Evolutionary conservation across 2,888 invertebrate genomes (phyloP).

Genomic region (Drosophila nigricruria): DNA sequence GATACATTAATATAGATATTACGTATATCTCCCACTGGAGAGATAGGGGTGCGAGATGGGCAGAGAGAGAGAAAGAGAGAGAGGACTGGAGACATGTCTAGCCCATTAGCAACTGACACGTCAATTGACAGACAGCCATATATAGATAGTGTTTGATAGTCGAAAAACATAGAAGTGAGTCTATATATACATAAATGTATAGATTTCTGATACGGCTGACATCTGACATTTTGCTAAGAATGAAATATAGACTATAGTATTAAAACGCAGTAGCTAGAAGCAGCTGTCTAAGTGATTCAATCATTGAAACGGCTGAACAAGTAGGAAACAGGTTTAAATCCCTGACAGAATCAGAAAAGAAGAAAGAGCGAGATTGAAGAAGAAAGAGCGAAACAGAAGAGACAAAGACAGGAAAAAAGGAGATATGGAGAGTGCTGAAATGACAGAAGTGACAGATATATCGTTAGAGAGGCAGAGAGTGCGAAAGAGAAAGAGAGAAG

Average conservation of each 20-base stretch:
- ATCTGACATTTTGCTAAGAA: not conserved
- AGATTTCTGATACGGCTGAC: not conserved
- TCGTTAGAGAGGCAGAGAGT: not conserved
- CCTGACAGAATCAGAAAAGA: not conserved
- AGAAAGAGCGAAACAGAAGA: not conserved
- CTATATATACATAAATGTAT: not conserved
- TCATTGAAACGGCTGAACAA: not conserved
- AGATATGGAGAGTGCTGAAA: not conserved
- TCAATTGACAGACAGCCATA: constrained; percentile 9
- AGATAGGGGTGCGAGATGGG: too few species aligned
- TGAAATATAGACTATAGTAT: not conserved
- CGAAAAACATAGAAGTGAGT: not conserved
- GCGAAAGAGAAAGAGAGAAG: not conserved
- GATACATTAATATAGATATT: too few species aligned
- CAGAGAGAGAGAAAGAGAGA: not conserved
- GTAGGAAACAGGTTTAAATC: not conserved
- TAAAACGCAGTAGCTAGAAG: not conserved
- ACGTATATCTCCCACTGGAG: too few species aligned
- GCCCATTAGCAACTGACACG: constrained; percentile 11
- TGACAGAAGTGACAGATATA: not conserved
- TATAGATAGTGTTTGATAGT: not conserved
- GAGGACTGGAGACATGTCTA: not conserved
- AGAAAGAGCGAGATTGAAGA: not conserved
- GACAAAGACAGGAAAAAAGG: too few species aligned
- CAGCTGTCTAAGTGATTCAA: not conserved